Evolutionary conservation across 2,888 invertebrate genomes (phyloP), one percentile per base, ranked within the genome.

Genomic region (Sceliomorpha sp.): DNA sequence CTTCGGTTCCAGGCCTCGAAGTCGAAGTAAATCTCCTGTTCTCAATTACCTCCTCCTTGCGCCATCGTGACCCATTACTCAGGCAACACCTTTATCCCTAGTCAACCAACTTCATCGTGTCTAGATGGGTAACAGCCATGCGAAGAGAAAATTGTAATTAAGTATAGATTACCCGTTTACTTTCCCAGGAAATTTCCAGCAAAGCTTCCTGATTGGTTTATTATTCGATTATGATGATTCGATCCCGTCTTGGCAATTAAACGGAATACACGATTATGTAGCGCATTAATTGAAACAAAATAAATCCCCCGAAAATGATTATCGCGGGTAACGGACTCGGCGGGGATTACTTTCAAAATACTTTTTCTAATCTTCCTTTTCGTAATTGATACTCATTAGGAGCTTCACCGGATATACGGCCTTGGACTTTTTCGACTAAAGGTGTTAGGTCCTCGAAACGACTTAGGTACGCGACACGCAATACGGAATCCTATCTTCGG

Each of bases 11-110:
- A 32, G 39, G 37, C 37, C 68, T 58, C 59, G 63, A 53, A 59
- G 72, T 70, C 73, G 74, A 78, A 84, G 86, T 86, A 86, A 87
- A 86, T 87, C 86, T 87, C 82, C 84, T 83, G 84, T 86, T 87
- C 87, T 86, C 87, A 87, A 88, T 88, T 88, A 87, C 87, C 86
- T 79, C 76, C 68, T 78, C 78, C 66, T 64, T 53, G 51, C 53
- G 66, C 47, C 63, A 47, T 53, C 56, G 48, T 70, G 58, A 40
- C 59, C 66, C 72, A 66, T 73, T 72, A 70, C 73, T 69, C 62
- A 69, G 69, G 20, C 62, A 66, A 66, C 62, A 58, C 59, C 67
- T 64, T 59, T 60, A 48, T 59, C 60, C 64, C 47, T 24, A 66
- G 64, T 64, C 64, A 58, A 53, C 66, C 62, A 51, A 56, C 50